phyloP scores from a whole-genome alignment of 2,113 vertebrate genomes.

The Tylochromis polylepis region DNA sequence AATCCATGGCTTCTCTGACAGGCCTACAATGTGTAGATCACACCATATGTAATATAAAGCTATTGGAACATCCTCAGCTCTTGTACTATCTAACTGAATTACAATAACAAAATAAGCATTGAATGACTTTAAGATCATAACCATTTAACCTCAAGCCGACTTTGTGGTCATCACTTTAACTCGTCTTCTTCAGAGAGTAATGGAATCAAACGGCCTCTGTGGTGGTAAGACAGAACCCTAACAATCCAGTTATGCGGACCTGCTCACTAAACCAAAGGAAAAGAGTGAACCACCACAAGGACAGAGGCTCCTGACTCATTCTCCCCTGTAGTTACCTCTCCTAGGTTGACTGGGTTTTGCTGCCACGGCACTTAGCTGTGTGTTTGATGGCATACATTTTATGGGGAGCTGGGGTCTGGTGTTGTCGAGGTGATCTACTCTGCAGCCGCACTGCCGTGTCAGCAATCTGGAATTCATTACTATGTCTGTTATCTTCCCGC shows the following conservation, averaged over 20 bases:
- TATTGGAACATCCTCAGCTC: background rate
- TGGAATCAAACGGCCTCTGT: constrained; percentile 27
- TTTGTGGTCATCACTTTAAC: background rate
- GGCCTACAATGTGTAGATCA: background rate
- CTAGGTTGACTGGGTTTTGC: constrained; percentile 61
- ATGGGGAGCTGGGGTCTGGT: constrained; percentile 48
- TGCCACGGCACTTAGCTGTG: constrained; percentile 54
- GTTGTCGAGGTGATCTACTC: constrained; percentile 68
- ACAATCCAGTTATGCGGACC: constrained; percentile 45
- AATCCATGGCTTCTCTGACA: background rate
- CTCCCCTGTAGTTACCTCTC: constrained; percentile 41
- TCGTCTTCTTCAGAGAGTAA: constrained; percentile 1
- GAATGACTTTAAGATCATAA: background rate
- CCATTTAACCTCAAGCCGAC: constrained; percentile 18
- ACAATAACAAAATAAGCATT: background rate
- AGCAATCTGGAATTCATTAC: constrained; percentile 86
- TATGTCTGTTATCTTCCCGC: constrained; percentile 81
- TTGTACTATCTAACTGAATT: background rate
- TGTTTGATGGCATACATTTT: constrained; percentile 64
- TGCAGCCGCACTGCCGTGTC: constrained; percentile 61
- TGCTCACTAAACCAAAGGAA: constrained; percentile 45
- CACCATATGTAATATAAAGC: background rate
- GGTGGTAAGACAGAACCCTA: background rate
- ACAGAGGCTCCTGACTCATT: constrained; percentile 35
- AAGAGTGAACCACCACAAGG: constrained; percentile 1